These are phyloP conservation scores for Meteorus sp. DNA, from an alignment of 1,140 invertebrate species.

Conservation along the genomic window DNA sequence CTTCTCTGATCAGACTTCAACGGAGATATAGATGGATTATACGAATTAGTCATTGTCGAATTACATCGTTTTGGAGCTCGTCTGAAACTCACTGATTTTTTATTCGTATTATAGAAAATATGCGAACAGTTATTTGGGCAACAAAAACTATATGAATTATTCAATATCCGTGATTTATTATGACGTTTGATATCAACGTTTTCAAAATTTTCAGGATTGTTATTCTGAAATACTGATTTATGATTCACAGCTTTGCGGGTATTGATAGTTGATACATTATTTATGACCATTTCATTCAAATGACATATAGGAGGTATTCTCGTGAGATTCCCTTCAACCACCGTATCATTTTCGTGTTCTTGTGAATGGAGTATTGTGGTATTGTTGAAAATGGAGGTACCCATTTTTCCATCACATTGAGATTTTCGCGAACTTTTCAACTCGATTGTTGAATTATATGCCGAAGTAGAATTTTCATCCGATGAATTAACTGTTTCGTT, in stretches of 20 bases:
- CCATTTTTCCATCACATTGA: too few species aligned
- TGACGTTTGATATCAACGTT: neutral
- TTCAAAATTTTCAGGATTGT: neutral
- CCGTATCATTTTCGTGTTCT: too few species aligned
- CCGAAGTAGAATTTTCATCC: neutral
- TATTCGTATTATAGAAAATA: neutral
- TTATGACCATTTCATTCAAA: too few species aligned
- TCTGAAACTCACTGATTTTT: neutral
- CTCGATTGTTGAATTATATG: too few species aligned
- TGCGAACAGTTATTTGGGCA: neutral
- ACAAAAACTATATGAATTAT: neutral
- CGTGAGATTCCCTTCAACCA: too few species aligned
- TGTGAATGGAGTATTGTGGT: too few species aligned
- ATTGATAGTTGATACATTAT: constrained; percentile 5
- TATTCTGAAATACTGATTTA: neutral
- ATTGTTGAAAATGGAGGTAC: too few species aligned
- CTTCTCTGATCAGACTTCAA: neutral
- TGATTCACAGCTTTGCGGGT: too few species aligned
- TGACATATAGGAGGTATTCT: too few species aligned
- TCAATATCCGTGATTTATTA: neutral
- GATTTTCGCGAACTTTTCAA: too few species aligned
- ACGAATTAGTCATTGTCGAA: constrained; percentile 31
- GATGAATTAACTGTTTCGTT: constrained; percentile 18
- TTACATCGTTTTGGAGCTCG: constrained; percentile 29
- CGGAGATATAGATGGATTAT: constrained; percentile 11